Evolutionary conservation across 2,113 vertebrate species (phyloP).

Genomic region (Dromiciops gliroides): DNA sequence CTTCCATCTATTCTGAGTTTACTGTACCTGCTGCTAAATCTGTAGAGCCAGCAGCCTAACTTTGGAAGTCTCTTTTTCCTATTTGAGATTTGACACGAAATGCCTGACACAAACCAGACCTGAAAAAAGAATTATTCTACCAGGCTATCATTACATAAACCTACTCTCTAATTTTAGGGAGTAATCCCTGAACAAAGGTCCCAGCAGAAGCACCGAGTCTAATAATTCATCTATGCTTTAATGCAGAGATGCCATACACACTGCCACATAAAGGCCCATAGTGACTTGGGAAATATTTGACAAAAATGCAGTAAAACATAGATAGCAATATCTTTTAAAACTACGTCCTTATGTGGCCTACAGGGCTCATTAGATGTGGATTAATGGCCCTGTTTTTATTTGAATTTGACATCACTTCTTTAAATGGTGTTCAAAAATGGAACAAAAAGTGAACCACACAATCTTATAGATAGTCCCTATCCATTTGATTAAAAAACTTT

Average conservation of each 20-base stretch:
- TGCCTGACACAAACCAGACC: neutral
- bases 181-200: neutral
- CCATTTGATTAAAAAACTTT: neutral
- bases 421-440: too few species aligned
- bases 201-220: neutral
- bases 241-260: neutral
- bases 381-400: too few species aligned
- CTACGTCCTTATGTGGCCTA: too few species aligned
- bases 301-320: neutral
- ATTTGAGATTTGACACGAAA: neutral
- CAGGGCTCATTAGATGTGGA: too few species aligned
- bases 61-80: neutral
- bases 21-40: neutral
- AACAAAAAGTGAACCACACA: too few species aligned
- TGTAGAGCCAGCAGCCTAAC: neutral
- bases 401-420: too few species aligned
- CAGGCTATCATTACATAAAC: neutral
- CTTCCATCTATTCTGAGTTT: neutral
- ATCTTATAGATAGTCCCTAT: neutral
- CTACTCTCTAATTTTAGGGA: neutral
- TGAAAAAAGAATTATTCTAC: neutral
- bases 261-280: neutral
- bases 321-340: too few species aligned
- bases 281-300: neutral
- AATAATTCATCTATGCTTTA: neutral